phyloP scores from a whole-genome alignment of 2,113 vertebrate species.

The Rafetus swinhoei region DNA sequence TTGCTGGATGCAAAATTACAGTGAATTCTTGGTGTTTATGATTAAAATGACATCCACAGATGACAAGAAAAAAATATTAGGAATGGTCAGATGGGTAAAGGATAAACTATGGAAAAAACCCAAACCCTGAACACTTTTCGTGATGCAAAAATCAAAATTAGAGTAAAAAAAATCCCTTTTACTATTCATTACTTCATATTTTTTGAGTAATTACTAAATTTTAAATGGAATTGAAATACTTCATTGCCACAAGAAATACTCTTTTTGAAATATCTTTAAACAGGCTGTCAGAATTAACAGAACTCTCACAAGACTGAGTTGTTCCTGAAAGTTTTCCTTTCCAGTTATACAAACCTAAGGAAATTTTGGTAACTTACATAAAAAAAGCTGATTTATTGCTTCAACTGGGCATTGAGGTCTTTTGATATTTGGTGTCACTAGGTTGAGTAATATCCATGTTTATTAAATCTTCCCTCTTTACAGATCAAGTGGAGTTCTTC shows the following conservation, averaged over 20 bases:
- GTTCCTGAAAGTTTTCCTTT: background rate
- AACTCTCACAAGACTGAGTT: background rate
- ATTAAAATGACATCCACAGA: conserved; percentile 4
- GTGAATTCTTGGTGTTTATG: background rate
- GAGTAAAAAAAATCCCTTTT: background rate
- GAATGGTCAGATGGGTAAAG: conserved; percentile 21
- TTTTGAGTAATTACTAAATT: background rate
- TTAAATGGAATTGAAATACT: background rate
- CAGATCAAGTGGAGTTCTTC: background rate
- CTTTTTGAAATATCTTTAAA: background rate
- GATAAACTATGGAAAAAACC: conserved; percentile 11
- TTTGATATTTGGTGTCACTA: background rate
- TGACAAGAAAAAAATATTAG: conserved; percentile 33
- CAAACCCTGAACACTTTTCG: background rate
- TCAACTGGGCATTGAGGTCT: background rate
- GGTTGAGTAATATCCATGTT: background rate
- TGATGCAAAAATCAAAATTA: background rate
- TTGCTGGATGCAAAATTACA: conserved; percentile 39
- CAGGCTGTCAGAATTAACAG: background rate
- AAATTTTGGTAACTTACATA: background rate
- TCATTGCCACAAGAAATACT: fast-evolving
- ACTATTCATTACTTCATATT: background rate
- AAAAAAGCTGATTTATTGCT: background rate
- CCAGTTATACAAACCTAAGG: fast-evolving
- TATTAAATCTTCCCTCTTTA: background rate